Percentiles rank a stretch among this genome's conserved stretches.
phyloP scores from a whole-genome alignment of 2,888 invertebrate genomes.

The Eilema depressum region DNA sequence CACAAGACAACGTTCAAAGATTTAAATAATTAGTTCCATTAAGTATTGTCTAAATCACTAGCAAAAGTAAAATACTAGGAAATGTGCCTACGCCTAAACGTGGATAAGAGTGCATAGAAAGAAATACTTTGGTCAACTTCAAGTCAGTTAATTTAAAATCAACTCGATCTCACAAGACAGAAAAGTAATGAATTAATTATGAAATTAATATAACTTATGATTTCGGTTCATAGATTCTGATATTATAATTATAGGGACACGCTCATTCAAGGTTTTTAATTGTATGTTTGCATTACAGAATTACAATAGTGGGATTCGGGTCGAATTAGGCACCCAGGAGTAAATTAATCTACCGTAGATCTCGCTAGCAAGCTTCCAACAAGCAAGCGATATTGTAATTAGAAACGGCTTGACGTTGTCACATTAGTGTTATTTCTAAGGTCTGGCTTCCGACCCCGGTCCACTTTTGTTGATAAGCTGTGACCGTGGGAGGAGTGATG shows the following conservation, averaged over 20 bases:
- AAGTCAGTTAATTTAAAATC: no score
- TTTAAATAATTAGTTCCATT: no score
- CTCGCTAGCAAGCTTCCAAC: slow-evolving; percentile 19
- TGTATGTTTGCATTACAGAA: background rate
- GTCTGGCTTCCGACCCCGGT: slow-evolving; percentile 59
- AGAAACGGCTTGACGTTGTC: slow-evolving; percentile 41
- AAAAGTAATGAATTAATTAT: no score
- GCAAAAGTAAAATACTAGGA: no score
- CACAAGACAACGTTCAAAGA: background rate
- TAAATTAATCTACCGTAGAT: background rate
- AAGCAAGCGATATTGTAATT: slow-evolving; percentile 48
- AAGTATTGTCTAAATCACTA: no score
- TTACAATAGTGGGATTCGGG: background rate
- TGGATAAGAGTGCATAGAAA: no score
- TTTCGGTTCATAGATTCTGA: no score
- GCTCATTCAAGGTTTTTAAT: background rate
- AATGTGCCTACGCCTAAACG: no score
- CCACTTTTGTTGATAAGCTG: slow-evolving; percentile 66
- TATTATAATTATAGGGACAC: no score
- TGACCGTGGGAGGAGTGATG: slow-evolving; percentile 73
- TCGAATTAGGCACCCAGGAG: background rate
- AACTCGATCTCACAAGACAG: no score
- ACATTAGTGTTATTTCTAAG: slow-evolving; percentile 36
- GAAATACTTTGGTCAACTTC: no score
- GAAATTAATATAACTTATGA: no score